Evolutionary conservation across 1,140 invertebrate species (phyloP).

Genomic region (Tyrophagus putrescentiae): DNA sequence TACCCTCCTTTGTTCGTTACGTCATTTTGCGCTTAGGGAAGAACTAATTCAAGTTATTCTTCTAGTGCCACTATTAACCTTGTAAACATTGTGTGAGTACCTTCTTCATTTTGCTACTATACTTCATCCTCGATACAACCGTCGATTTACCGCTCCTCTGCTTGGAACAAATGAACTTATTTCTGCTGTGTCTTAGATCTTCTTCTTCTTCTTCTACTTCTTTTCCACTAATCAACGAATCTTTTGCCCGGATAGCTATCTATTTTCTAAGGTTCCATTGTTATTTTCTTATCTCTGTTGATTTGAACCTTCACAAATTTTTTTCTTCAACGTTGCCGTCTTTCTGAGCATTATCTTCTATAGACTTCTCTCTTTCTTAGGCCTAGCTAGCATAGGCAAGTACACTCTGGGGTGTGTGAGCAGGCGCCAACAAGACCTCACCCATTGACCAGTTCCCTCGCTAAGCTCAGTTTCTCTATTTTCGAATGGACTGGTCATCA

Average conservation of each 20-base stretch:
- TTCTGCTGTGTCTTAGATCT: constrained; percentile 9
- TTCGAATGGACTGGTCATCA: too few relatives aligned
- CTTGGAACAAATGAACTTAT: constrained; percentile 15
- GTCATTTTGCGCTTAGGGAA: neutral
- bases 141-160: neutral
- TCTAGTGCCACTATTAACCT: constrained; percentile 3
- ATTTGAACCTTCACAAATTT: constrained; percentile 2
- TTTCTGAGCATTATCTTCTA: too few relatives aligned
- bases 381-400: too few relatives aligned
- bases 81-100: neutral
- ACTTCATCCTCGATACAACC: neutral
- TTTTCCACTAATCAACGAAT: constrained; percentile 11
- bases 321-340: too few relatives aligned
- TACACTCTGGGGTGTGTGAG: too few relatives aligned
- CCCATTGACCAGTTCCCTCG: too few relatives aligned
- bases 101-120: too few relatives aligned
- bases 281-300: neutral
- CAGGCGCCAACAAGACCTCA: too few relatives aligned
- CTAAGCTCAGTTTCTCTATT: too few relatives aligned
- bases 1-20: neutral
- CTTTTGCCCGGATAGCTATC: neutral
- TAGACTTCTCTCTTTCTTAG: too few relatives aligned
- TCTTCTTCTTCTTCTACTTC: too few relatives aligned
- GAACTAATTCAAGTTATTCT: too few relatives aligned
- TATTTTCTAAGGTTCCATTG: constrained; percentile 13